Percentiles rank a stretch among this genome's conserved stretches.
Conservation (phyloP, 2,888 invertebrate genomes). For the Fissipunctia ypsillon region DNA sequence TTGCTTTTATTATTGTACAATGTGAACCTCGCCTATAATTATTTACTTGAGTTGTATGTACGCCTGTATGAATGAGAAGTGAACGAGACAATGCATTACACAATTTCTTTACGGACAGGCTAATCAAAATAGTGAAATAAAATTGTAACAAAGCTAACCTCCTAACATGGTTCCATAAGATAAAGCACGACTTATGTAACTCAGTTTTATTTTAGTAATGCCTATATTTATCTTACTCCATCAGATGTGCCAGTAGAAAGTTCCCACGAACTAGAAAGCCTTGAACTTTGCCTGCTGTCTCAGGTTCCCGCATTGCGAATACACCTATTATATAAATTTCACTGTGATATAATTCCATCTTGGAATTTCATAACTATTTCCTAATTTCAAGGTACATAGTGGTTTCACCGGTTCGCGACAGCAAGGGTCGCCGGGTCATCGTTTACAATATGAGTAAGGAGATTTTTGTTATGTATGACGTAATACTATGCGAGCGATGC, state of each 20-base stretch:
- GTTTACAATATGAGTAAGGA: conserved; percentile 91
- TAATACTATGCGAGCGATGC: conserved; percentile 53
- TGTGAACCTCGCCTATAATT: conserved; percentile 13
- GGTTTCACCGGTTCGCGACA: conserved; percentile 94
- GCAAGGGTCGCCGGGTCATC: conserved; percentile 93
- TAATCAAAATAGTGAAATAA: conserved; percentile 47
- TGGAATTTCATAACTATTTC: conserved; percentile 76
- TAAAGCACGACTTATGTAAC: conserved; percentile 63
- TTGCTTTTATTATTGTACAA: conserved; percentile 12
- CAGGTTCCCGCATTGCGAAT: conserved; percentile 64
- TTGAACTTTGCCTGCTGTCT: conserved; percentile 68
- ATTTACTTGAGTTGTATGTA: conserved; percentile 5
- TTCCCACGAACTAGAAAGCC: conserved; percentile 71
- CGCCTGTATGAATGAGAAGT: conserved; percentile 23
- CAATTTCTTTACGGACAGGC: conserved; percentile 22
- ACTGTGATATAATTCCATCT: conserved; percentile 75
- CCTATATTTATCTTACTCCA: conserved; percentile 32
- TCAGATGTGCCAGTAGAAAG: conserved; percentile 67
- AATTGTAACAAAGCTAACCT: conserved; percentile 68
- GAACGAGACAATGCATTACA: conserved; percentile 28
- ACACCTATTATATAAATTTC: conserved; percentile 61
- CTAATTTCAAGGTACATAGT: conserved; percentile 92
- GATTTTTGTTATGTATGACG: conserved; percentile 65
- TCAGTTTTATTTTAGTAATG: conserved; percentile 57
- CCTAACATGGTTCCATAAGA: conserved; percentile 73